These are phyloP conservation scores for Drosophila heteroneura DNA, from an alignment of 2,888 invertebrate species.

Conservation along the genomic window DNA sequence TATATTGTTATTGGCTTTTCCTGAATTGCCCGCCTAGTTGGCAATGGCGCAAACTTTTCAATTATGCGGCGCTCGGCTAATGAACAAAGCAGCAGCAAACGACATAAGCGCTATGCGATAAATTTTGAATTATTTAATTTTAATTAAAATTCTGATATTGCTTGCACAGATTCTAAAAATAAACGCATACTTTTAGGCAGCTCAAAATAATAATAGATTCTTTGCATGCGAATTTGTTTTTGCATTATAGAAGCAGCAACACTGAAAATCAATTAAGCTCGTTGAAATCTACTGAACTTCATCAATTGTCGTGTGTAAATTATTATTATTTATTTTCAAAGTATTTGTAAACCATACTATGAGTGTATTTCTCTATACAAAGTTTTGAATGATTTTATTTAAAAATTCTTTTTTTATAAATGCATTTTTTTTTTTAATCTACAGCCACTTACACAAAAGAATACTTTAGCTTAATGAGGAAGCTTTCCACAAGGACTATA, in stretches of 20 bases:
- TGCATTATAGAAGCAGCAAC: background rate
- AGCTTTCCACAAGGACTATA: too few species aligned
- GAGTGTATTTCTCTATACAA: background rate
- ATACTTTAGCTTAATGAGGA: background rate
- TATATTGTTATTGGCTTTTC: slow-evolving; percentile 61
- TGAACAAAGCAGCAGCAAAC: slow-evolving; percentile 54
- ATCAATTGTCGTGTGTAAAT: background rate
- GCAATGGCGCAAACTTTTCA: slow-evolving; percentile 58
- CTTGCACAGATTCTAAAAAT: slow-evolving; percentile 20
- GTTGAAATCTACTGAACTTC: background rate
- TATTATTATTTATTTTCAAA: background rate
- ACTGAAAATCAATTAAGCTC: background rate
- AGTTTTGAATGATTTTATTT: background rate
- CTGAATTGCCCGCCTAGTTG: slow-evolving; percentile 44
- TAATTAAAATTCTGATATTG: slow-evolving; percentile 62
- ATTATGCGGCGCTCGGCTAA: slow-evolving; percentile 61
- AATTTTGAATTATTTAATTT: slow-evolving; percentile 71
- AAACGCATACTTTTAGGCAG: slow-evolving; percentile 44
- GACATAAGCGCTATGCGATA: slow-evolving; percentile 39
- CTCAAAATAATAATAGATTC: background rate
- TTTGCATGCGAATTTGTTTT: background rate
- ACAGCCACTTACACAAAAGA: background rate
- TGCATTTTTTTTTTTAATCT: background rate
- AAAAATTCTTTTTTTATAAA: background rate
- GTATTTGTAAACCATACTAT: background rate